Base-by-base conservation (phyloP, 2,113 vertebrate genomes). In the Acrocephalus arundinaceus region DNA sequence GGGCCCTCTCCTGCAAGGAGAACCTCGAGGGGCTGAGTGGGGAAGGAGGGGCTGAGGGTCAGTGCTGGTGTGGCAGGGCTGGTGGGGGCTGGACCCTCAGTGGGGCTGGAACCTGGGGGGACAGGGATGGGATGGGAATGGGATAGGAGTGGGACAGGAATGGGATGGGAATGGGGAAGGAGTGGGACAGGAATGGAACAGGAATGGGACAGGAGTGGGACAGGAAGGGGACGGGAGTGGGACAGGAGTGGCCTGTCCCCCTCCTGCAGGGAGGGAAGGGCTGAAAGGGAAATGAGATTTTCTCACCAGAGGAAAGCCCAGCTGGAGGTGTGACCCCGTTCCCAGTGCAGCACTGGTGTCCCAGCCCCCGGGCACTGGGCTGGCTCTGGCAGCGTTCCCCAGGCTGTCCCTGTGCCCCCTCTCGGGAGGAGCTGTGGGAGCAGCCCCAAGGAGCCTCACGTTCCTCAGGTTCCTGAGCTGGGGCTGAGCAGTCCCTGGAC, bases 91-190 rank as follows among this genome's bases (percentile, higher is more conserved):
- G 72, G 41, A 31, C 2, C 17, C 43, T 5, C 45, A 4, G 30
- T 2, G 48, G 24, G 3, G 28, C 48, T 28, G 63, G 11, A 4
- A 12, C 3, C 19, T 19, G 10, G 0, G 24, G 39, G 0, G 6
- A 33, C 65, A 31, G 15, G 21, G 49, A 39, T 39, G 37, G 37
- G 37, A 39, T 39, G 37, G 37, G 37, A 39, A 39, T 24, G 49
- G 49, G 19, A 46, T 19, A 46, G 46, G 41, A 43, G 41, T 43
- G 45, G 45, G 45, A 17, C 45, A 45, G 45, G 45, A 45, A 39
- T 39, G 37, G 37, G 37, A 39, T 39, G 37, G 37, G 37, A 11
- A 39, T 10, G 37, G 37, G 37, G 37, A 39, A 39, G 37, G 37
- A 11, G 18, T 45, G 45, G 18, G 45, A 45, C 45, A 45, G 45